Base-by-base conservation (phyloP, 2,113 vertebrate species). In the Synchiropus splendidus region DNA sequence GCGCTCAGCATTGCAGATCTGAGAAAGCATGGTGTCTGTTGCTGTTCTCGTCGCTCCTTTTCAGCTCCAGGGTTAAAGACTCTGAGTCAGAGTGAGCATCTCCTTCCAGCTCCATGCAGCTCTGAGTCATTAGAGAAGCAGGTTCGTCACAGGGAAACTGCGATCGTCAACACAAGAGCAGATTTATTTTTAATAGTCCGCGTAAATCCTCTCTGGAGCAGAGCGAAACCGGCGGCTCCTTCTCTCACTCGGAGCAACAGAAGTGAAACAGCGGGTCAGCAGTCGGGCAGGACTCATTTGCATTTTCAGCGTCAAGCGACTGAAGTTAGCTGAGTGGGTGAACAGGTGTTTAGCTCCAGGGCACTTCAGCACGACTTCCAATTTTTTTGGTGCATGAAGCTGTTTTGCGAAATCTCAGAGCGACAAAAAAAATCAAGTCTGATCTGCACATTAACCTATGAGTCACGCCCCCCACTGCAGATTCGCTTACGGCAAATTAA, bases 151-250 rank as follows among this genome's bases (percentile, higher is more conserved):
- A 60, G 62, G 49, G 42, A 44, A 58, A 54, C 54, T 57, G 55
- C 45, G 70, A 74, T 66, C 67, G 72, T 54, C 45, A 35, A 54
- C 42, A 61, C 50, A 46, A 65, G 40, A 70, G 56, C 4, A 57
- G 72, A 71, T 80, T 81, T 78, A 77, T 77, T 70, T 75, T 66
- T 75, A 77, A 79, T 72, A 70, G 70, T 63, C 59, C 53, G 40
- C 39, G 53, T 58, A 76, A 78, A 81, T 83, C 79, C 73, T 27
- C 59, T 55, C 51, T 51, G 31, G 12, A 71, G 61, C 18, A 44
- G 72, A 65, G 67, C 63, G 75, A 76, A 81, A 79, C 72, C 75
- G 64, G 60, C 33, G 51, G 45, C 59, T 58, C 50, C 41, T 64
- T 54, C 39, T 46, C 58, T 43, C 45, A 10, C 18, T 8, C 21